A percentile compares a stretch with the other conserved stretches of the same genome.
Conservation (phyloP, 2,888 invertebrate species). For the Alitta virens region DNA sequence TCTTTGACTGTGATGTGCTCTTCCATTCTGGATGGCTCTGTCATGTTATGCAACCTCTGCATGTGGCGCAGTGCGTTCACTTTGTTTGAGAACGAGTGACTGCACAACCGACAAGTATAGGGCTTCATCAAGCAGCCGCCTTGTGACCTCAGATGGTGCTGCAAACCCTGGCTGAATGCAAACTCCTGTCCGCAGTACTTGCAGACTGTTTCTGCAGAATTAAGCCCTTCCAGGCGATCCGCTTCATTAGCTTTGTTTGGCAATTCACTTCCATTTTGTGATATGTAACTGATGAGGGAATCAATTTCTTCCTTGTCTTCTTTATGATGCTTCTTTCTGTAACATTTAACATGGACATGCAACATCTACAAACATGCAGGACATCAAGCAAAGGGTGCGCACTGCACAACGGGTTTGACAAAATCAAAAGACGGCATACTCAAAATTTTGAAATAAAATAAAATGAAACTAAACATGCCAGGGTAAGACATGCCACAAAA, state of each 20-base stretch:
- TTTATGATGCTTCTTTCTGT: conserved; percentile 82
- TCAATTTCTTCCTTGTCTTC: conserved; percentile 84
- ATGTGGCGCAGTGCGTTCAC: conserved; percentile 56
- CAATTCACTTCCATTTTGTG: conserved; percentile 24
- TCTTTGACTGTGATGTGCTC: conserved; percentile 38
- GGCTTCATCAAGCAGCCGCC: conserved; percentile 54
- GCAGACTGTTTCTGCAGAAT: conserved; percentile 55
- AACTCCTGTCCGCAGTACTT: conserved; percentile 58
- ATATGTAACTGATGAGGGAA: conserved; percentile 65
- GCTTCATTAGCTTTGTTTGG: conserved; percentile 37
- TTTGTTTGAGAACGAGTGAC: conserved; percentile 55
- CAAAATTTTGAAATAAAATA: no score
- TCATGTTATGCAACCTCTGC: conserved; percentile 51
- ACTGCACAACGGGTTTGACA: no score
- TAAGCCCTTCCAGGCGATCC: conserved; percentile 33
- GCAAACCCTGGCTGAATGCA: conserved; percentile 54
- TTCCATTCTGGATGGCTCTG: conserved; percentile 33
- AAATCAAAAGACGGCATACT: no score
- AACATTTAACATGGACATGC: background rate
- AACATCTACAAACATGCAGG: background rate
- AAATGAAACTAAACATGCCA: no score
- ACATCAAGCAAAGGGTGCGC: no score
- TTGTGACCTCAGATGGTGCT: conserved; percentile 55
- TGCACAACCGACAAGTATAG: conserved; percentile 54
- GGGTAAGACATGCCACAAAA: no score